Base-by-base conservation (phyloP, 2,888 invertebrate species). In the Synergus laeviventris region DNA sequence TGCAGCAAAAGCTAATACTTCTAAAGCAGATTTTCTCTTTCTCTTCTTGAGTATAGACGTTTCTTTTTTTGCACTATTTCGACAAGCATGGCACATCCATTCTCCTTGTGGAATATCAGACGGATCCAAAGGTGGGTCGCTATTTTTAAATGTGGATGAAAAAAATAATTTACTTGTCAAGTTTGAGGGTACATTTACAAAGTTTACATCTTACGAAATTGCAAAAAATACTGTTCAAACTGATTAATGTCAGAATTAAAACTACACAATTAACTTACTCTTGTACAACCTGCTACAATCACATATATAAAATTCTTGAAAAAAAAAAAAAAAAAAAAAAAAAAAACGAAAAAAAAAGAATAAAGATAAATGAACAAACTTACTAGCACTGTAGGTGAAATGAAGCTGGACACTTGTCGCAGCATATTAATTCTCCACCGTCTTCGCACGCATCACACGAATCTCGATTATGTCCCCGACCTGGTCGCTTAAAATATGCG, bases 381-480 rank as follows among this genome's bases (percentile, higher is more conserved):
- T 92, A 98, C 98, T 98, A 97, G 94, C 99, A 99, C 85, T 96
- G 95, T 78, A 98, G 93, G 92, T 99, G 99, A 91, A 99, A 99
- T 81, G 98, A 97, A 42, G 97, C 97, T 1, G 98, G 98, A 87
- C 99, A 99, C 81, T 95, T 95, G 91, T 99, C 98, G 90, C 99
- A 99, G 91, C 98, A 98, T 78, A 99, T 94, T 54, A 99, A 92
- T 91, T 98, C 97, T 2, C 99, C 98, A 45, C 98, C 98, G 92
- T 98, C 98, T 75, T 95, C 94, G 90, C 99, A 99, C 75, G 97
- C 96, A 92, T 98, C 98, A 89, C 99, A 99, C 82, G 95, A 95
- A 89, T 98, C 98, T 89, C 96, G 97, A 91, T 98, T 98, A 88
- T 96, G 97, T 9, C 96, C 96, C 87, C 95, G 94, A n/a, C 96